Evolutionary conservation across 2,888 invertebrate species (phyloP), one percentile per base, ranked within the genome.

Genomic region (Hesperia comma): DNA sequence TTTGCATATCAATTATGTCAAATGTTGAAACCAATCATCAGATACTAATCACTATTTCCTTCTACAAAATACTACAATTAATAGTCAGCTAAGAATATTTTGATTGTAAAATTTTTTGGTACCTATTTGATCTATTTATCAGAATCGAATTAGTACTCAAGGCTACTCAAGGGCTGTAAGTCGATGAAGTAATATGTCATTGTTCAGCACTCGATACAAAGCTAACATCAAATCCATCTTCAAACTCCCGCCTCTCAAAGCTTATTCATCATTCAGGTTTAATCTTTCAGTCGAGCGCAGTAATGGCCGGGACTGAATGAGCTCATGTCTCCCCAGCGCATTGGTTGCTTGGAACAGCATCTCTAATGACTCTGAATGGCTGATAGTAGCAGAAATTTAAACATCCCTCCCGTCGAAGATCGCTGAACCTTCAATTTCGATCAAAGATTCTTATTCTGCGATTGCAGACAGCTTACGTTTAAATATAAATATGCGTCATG

Each of bases 201-300:
- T 37, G 10, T 46, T 17, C 15, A 10, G n/a, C 41, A 6, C 5
- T 41, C 5, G 6, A 41, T 17, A 46, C 43, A 46, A 46, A 46
- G 15, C 43, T 7, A 37, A 10, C 37, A 46, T 46, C 43, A 46
- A 46, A 17, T 46, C 43, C 43, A 46, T 17, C 17, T 46, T 17
- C 6, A 17, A 17, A 17, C 15, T 46, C 43, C 1, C 43, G 14
- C 21, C 19, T 51, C 43, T 43, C 58, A 26, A 26, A 58, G 14
- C 33, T 6, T 33, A 41, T 49, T 33, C 33, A 60, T 46, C 55
- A 32, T 46, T 56, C 46, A 63, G 46, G 55, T 46, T 56, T 63
- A 56, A 63, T 63, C 56, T 49, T 63, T 63, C 63, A 56, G 56
- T 56, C 37, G 19, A 4, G 21, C 40, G 41, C 41, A 41, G 17